phyloP scores from a whole-genome alignment of 2,113 vertebrate genomes.

The Semnopithecus entellus region DNA sequence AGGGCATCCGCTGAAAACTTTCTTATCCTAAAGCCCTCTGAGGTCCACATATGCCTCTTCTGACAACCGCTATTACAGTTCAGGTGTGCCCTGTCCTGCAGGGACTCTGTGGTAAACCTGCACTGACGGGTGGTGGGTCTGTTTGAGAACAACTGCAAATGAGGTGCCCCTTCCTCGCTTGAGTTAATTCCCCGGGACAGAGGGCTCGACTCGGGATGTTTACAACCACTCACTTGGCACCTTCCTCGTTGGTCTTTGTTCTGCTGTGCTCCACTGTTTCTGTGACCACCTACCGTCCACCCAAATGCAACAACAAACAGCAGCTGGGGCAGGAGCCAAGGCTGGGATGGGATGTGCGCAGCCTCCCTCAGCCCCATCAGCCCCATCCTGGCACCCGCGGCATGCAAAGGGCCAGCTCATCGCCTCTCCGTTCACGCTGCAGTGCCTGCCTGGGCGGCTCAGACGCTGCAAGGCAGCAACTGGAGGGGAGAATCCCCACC shows the following conservation, averaged over 20 bases:
- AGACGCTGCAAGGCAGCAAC: neutral
- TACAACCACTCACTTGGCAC: neutral
- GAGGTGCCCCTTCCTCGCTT: neutral
- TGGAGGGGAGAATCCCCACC: neutral
- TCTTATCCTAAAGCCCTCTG: neutral
- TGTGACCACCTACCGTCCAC: neutral
- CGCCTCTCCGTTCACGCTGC: neutral
- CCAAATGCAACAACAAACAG: neutral
- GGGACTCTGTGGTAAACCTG: neutral
- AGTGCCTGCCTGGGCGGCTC: neutral
- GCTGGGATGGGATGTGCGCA: rapidly evolving
- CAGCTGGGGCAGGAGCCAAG: neutral
- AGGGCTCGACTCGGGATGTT: neutral
- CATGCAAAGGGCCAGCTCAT: too few species aligned
- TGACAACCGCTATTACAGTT: neutral
- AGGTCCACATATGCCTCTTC: rapidly evolving
- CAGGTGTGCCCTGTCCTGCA: rapidly evolving
- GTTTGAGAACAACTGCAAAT: neutral
- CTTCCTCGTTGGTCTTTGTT: neutral
- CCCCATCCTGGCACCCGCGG: neutral
- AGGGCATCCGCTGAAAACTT: neutral
- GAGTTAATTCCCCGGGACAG: neutral
- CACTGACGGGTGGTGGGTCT: neutral
- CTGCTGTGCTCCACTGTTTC: neutral
- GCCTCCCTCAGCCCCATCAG: neutral